Conservation (phyloP, 2,113 vertebrate genomes). For the Xiphophorus maculatus region DNA sequence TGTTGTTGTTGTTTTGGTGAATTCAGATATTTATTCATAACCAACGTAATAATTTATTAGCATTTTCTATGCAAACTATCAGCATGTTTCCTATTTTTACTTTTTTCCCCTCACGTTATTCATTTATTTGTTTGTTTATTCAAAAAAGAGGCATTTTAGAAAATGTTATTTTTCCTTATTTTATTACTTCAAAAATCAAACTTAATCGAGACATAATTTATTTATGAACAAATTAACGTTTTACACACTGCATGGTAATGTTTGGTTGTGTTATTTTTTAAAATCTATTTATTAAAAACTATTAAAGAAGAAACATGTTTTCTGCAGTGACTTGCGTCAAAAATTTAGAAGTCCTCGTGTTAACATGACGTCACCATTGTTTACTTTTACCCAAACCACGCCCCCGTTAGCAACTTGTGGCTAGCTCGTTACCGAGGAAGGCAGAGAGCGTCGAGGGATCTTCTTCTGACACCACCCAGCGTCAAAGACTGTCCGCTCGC, state of each 20-base stretch:
- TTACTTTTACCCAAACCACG: slow-evolving; percentile 75
- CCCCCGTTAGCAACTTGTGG: slow-evolving; percentile 76
- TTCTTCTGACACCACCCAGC: slow-evolving; percentile 53
- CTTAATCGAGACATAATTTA: not conserved
- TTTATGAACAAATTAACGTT: not conserved
- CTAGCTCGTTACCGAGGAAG: slow-evolving; percentile 65
- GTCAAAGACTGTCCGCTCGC: slow-evolving; percentile 39
- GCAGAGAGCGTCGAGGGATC: slow-evolving; percentile 46
- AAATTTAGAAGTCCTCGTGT: slow-evolving; percentile 51
- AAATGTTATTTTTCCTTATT: not conserved
- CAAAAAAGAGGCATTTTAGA: not conserved
- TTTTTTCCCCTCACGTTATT: too few relatives aligned
- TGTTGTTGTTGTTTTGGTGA: too few relatives aligned
- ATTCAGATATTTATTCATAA: not conserved
- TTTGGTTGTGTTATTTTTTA: too few relatives aligned
- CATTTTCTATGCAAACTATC: not conserved
- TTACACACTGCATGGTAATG: not conserved
- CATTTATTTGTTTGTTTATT: not conserved
- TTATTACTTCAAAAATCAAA: not conserved
- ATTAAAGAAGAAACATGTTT: not conserved
- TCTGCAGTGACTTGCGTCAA: slow-evolving; percentile 16
- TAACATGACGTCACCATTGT: slow-evolving; percentile 73
- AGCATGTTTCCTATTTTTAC: too few relatives aligned
- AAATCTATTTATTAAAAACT: too few relatives aligned
- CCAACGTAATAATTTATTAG: not conserved